Conservation (phyloP, 2,888 invertebrate genomes). For the Drosophila emarginata region DNA sequence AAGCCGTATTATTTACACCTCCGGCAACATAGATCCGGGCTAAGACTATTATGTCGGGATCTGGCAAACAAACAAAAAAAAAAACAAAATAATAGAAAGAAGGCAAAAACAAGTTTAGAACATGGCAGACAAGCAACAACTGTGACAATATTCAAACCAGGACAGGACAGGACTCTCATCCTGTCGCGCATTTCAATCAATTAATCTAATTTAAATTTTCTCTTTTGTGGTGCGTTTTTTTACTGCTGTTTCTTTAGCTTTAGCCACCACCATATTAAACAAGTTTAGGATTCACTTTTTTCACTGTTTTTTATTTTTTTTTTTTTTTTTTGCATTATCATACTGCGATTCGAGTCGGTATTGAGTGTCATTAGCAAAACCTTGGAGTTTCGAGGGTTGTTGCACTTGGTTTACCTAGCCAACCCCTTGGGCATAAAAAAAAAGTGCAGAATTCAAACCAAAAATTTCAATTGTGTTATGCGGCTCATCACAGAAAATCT, state of each 20-base stretch:
- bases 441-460: slow-evolving; percentile 1
- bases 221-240: slow-evolving; percentile 59
- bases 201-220: slow-evolving; percentile 81
- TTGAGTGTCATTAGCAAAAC: slow-evolving; percentile 56
- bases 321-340: slow-evolving; percentile 56
- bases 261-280: slow-evolving; percentile 69
- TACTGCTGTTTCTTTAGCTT: slow-evolving; percentile 13
- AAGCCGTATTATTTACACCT: slow-evolving; percentile 80
- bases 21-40: slow-evolving; percentile 47
- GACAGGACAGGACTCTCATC: slow-evolving; percentile 1
- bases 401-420: slow-evolving; percentile 42
- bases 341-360: slow-evolving; percentile 58
- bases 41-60: slow-evolving; percentile 4
- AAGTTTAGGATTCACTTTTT: slow-evolving; percentile 49
- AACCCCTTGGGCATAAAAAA: slow-evolving; percentile 24
- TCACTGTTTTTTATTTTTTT: too few relatives aligned
- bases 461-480: slow-evolving; percentile 61
- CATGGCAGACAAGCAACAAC: slow-evolving; percentile 71
- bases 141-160: slow-evolving; percentile 34
- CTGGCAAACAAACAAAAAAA: slow-evolving; percentile 15
- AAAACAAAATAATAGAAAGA: slow-evolving; percentile 10
- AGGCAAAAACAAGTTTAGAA: slow-evolving; percentile 31
- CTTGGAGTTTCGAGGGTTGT: slow-evolving; percentile 53
- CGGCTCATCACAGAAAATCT: slow-evolving; percentile 41
- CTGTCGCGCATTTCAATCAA: slow-evolving; percentile 77